Base-by-base conservation (phyloP, 1,140 invertebrate species). In the Brachionus angularis region DNA sequence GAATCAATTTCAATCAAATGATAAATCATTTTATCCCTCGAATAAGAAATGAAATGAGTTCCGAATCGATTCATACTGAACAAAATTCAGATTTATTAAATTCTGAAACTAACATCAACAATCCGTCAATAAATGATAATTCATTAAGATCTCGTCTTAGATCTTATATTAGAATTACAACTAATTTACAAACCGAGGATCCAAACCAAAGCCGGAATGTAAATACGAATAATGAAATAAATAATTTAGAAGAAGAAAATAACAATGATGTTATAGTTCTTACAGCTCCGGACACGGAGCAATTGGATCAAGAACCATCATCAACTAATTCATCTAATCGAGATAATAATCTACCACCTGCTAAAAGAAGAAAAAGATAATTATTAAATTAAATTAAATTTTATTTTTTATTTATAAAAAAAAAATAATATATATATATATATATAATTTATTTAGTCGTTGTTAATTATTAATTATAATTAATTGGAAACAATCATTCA, bases 281-380 rank as follows among this genome's bases (percentile, higher is more conserved):
- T 34, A 39, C 1, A 52, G 25, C 49, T 5, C 49, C 49, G n/a
- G 49, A 52, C 31, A 29, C 49, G 23, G 53, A 58, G 4, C 18
- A 58, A n/a, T 39, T 34, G 33, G 39, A 39, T 58, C n/a, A 39
- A 3, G 23, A 18, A 39, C 33, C 33, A 33, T 39, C n/a, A n/a
- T n/a, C n/a, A n/a, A n/a, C n/a, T n/a, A n/a, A n/a, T n/a, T n/a
- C n/a, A n/a, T n/a, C n/a, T n/a, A n/a, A n/a, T n/a, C n/a, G 27
- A 23, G 53, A 58, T 58, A 34, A 50, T 25, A 27, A 55, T 36
- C 34, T 58, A 36, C 53, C 53, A 21, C 36, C 36, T 42, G 53
- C 53, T 18, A 58, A 58, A 58, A 36, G 53, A 23, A 58, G 53
- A 58, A 36, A 34, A 58, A 34, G 36, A 39, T 58, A 58, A 58